A percentile compares a stretch with the other conserved stretches of the same genome.
These are phyloP conservation scores for Corythaeola cristata DNA, from an alignment of 2,113 vertebrate species.

Conservation along the genomic window DNA sequence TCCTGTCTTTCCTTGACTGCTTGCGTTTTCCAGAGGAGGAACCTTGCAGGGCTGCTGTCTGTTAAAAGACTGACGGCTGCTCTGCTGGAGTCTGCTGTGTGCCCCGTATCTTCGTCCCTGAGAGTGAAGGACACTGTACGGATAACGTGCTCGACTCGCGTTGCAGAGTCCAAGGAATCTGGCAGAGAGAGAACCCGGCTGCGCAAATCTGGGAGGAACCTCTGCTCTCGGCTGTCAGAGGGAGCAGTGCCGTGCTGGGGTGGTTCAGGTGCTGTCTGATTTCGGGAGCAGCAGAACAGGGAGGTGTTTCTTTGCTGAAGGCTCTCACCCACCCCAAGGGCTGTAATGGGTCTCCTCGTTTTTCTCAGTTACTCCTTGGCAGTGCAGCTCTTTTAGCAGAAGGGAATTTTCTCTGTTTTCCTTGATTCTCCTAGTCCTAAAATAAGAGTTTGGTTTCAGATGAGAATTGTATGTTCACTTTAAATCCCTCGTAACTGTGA, in stretches of 20 bases:
- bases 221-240: not conserved
- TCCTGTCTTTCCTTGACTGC: not conserved
- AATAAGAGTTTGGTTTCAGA: not conserved
- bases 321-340: not conserved
- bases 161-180: not conserved
- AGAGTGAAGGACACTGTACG: not conserved
- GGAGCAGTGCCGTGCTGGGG: not conserved
- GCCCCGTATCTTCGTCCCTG: not conserved
- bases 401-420: not conserved
- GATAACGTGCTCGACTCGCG: not conserved
- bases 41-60: not conserved
- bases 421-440: not conserved
- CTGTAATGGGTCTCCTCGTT: not conserved
- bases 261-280: not conserved
- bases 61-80: not conserved
- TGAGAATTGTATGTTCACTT: not conserved
- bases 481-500: fast-evolving
- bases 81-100: not conserved
- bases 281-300: not conserved
- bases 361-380: not conserved
- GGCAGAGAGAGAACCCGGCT: not conserved
- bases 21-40: not conserved
- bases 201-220: not conserved
- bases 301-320: not conserved
- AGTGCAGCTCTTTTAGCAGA: not conserved